Conservation (phyloP, 1,140 invertebrate genomes). For the Cepaea nemoralis region DNA sequence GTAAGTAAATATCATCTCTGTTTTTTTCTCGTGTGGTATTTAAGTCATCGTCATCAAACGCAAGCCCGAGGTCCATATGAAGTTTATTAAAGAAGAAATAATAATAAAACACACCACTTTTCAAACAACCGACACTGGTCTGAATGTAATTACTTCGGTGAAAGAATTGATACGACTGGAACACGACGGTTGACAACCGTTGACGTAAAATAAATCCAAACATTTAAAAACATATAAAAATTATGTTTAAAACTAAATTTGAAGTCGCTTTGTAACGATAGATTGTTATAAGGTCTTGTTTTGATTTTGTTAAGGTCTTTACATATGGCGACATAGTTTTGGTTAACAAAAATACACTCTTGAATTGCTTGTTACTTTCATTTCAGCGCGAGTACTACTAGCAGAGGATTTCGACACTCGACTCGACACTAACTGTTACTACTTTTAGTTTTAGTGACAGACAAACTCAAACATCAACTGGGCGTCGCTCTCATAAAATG, state of each 20-base stretch:
- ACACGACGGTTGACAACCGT: not conserved
- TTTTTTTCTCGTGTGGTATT: slow-evolving; percentile 28
- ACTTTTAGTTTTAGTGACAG: too few relatives aligned
- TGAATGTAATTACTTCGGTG: not conserved
- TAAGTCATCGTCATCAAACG: slow-evolving; percentile 51
- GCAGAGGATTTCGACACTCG: too few relatives aligned
- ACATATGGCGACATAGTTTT: not conserved
- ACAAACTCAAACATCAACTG: too few relatives aligned
- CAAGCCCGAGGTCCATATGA: slow-evolving; percentile 48
- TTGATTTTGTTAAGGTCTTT: not conserved
- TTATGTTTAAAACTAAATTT: not conserved
- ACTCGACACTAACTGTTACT: too few relatives aligned
- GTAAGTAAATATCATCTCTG: slow-evolving; percentile 18
- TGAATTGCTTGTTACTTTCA: too few relatives aligned
- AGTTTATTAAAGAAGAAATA: too few relatives aligned
- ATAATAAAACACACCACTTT: too few relatives aligned
- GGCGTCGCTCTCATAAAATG: too few relatives aligned
- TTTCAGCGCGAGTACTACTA: too few relatives aligned
- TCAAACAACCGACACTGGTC: not conserved
- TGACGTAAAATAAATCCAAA: slow-evolving; percentile 5
- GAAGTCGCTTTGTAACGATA: not conserved
- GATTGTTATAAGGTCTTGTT: not conserved
- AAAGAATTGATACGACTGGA: not conserved
- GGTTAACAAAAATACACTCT: slow-evolving; percentile 6
- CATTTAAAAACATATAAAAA: too few relatives aligned